Conservation (phyloP, 2,797 vertebrate genomes). For the Eulemur rubriventer region DNA sequence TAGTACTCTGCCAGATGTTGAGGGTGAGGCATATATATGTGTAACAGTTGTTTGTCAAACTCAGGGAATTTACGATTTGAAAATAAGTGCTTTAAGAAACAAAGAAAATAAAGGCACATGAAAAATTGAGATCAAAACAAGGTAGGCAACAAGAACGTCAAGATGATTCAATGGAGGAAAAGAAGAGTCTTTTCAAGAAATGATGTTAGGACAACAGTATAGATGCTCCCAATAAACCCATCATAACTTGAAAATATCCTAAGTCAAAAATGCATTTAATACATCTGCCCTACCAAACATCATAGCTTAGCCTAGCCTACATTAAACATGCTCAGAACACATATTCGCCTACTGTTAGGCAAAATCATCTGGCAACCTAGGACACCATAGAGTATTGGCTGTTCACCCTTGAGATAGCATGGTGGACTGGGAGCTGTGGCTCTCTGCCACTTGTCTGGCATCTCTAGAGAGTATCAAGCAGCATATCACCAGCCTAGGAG, state of each 20-base stretch:
- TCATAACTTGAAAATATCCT: neutral
- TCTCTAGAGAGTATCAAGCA: neutral
- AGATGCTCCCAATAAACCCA: neutral
- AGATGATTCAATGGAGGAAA: neutral
- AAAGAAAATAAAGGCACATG: neutral
- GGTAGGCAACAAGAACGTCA: neutral
- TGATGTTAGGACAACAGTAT: neutral
- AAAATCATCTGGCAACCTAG: neutral
- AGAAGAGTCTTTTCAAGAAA: neutral
- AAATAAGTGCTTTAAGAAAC: neutral
- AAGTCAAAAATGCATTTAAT: neutral
- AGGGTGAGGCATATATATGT: neutral
- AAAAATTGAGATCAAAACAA: neutral
- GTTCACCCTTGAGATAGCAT: neutral
- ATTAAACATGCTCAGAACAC: neutral
- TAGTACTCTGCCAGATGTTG: neutral
- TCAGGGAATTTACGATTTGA: neutral
- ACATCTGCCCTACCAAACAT: neutral
- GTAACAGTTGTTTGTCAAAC: neutral
- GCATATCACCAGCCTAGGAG: neutral
- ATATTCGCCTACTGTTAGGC: neutral
- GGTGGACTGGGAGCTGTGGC: neutral
- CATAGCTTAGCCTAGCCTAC: neutral
- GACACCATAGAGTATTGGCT: neutral
- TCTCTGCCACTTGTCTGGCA: neutral